phyloP scores from a whole-genome alignment of 2,113 vertebrate species.

The Panthera tigris region DNA sequence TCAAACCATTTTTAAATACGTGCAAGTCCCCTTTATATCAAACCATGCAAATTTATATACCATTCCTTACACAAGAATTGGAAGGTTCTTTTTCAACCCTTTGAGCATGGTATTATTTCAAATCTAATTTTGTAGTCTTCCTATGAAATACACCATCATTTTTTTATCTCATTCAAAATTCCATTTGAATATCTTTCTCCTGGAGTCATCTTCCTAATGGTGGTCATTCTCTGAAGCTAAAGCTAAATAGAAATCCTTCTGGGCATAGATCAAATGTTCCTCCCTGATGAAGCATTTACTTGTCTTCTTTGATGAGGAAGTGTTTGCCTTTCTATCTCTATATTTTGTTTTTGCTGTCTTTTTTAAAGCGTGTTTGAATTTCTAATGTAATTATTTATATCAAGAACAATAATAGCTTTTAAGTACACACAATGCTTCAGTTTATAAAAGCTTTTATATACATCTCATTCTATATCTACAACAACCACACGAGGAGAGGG shows the following conservation, averaged over 20 bases:
- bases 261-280: neutral
- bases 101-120: constrained; percentile 60
- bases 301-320: constrained; percentile 17
- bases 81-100: neutral
- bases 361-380: neutral
- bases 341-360: neutral
- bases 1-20: neutral
- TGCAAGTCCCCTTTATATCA: neutral
- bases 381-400: neutral
- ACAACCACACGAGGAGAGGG: accelerated
- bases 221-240: constrained; percentile 56
- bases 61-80: neutral
- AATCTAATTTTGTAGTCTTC: constrained; percentile 56
- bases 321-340: neutral
- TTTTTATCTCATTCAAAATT: constrained; percentile 62
- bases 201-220: constrained; percentile 60
- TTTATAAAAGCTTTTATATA: neutral
- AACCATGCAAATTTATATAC: neutral
- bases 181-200: constrained; percentile 49
- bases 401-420: neutral
- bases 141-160: constrained; percentile 25
- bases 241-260: constrained; percentile 43
- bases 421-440: neutral
- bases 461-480: neutral
- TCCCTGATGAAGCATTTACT: neutral